Percentiles rank a stretch among this genome's conserved stretches.
These are phyloP conservation scores for Muricea muricata DNA, from an alignment of 92 coral and sea anemone genomes.

Conservation along the genomic window DNA sequence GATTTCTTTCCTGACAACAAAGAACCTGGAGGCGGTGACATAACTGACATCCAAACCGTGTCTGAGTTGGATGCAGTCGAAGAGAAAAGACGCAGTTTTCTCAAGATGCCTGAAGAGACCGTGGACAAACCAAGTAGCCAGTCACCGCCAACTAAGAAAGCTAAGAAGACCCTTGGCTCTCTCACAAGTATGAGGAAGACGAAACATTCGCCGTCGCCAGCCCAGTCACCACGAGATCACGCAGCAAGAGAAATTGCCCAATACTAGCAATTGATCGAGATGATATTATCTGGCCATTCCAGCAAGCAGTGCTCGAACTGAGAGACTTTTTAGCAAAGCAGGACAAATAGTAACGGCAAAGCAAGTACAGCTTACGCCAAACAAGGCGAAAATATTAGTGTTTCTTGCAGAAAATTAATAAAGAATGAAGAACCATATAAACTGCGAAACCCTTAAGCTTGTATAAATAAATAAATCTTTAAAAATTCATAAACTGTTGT, in stretches of 20 bases:
- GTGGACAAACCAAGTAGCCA: slow-evolving; percentile 1
- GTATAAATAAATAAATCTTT: neutral
- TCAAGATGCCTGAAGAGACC: slow-evolving; percentile 46
- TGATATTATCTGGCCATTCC: slow-evolving; percentile 24
- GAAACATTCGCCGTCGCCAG: slow-evolving; percentile 39
- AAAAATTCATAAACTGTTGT: neutral
- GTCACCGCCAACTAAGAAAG: slow-evolving; percentile 25
- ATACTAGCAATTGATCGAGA: slow-evolving; percentile 28
- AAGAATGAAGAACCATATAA: neutral
- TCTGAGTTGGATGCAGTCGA: slow-evolving; percentile 44
- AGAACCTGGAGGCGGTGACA: slow-evolving; percentile 7
- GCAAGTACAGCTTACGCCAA: slow-evolving; percentile 32
- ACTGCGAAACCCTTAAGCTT: neutral
- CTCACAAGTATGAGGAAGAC: slow-evolving; percentile 43
- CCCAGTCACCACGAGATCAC: slow-evolving; percentile 48
- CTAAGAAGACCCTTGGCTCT: slow-evolving; percentile 39
- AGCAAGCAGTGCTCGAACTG: slow-evolving; percentile 46
- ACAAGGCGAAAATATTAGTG: slow-evolving; percentile 32
- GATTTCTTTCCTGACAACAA: slow-evolving; percentile 15
- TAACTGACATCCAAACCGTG: slow-evolving; percentile 1
- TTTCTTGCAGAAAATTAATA: slow-evolving; percentile 26
- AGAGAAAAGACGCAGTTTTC: slow-evolving; percentile 19
- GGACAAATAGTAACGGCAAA: slow-evolving; percentile 42
- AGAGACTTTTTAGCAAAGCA: slow-evolving; percentile 43
- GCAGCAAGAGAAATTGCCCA: slow-evolving; percentile 20